phyloP scores from a whole-genome alignment of 2,888 invertebrate species.

The Synanthedon andrenaeformis region DNA sequence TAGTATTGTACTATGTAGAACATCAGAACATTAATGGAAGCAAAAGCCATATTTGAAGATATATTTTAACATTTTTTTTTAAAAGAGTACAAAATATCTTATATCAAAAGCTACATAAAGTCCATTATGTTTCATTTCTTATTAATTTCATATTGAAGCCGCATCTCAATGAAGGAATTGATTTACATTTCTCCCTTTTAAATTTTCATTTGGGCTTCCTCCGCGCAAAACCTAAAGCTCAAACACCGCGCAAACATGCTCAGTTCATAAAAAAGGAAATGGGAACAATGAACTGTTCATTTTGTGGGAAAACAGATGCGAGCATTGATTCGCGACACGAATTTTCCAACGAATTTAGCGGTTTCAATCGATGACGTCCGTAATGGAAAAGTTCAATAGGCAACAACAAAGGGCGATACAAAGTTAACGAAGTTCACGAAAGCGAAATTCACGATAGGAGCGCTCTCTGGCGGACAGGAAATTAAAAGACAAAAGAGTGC shows the following conservation, averaged over 20 bases:
- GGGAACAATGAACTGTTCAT: constrained; percentile 36
- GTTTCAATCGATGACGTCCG: constrained; percentile 58
- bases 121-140: constrained; percentile 24
- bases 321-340: constrained; percentile 35
- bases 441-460: constrained; percentile 60
- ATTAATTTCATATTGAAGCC: not conserved
- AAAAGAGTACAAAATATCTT: too few species aligned
- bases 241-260: constrained; percentile 44
- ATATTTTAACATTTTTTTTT: too few species aligned
- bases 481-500: constrained; percentile 69
- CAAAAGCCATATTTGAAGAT: too few species aligned
- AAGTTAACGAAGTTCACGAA: constrained; percentile 66
- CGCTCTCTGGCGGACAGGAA: constrained; percentile 60
- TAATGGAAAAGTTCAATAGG: constrained; percentile 68
- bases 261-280: constrained; percentile 43
- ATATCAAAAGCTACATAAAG: constrained; percentile 9
- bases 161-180: constrained; percentile 55
- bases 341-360: constrained; percentile 60
- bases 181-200: constrained; percentile 33
- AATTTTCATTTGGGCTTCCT: constrained; percentile 18
- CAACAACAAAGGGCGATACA: constrained; percentile 63
- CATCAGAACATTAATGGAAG: too few species aligned
- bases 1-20: too few species aligned
- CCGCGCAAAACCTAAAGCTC: constrained; percentile 43
- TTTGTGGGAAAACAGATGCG: constrained; percentile 22